Base-by-base conservation (phyloP, 2,113 vertebrate genomes). In the Ranitomeya variabilis region DNA sequence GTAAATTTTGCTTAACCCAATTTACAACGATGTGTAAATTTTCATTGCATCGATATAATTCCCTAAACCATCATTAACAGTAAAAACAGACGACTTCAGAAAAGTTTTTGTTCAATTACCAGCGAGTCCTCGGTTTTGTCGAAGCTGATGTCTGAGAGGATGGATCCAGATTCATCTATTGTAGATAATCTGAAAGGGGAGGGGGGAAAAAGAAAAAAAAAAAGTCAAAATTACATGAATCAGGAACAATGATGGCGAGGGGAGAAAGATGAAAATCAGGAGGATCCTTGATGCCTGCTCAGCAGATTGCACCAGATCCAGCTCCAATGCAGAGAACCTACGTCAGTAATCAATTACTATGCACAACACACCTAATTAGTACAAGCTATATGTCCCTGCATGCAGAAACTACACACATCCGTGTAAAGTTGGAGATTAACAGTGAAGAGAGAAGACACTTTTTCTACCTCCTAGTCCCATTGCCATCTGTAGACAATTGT, bases 71-170 rank as follows among this genome's bases (percentile, higher is more conserved):
- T 45, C 37, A 45, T 45, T 45, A 45, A 45, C 37, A 45, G 37
- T 45, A 45, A 66, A 66, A 18, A 21, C 21, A 66, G 64, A n/a
- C 6, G 37, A 66, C 21, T 64, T 64, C 19, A 13, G 11, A 11
- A 0, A 79, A n/a, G 11, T 83, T 64, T 67, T 11, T 52, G 5
- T 23, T 52, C 37, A 87, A 51, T 95, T 96, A 99, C 98, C 93
- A 99, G 90, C 2, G 98, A 99, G 91, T 99, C 98, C 86, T 99
- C 97, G 0, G 97, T 98, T 95, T 98, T 98, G 94, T 99, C 98
- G 92, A 97, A 99, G 94, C 98, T 99, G 94, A 99, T 99, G 92
- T 99, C 98, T 26, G 98, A 99, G 93, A 99, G 92, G 91, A 97
- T 96, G 64, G 98, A 99, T 84, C 94, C 96, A 6, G 98, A 99